phyloP scores from a whole-genome alignment of 2,113 vertebrate genomes.

The Limnothrissa miodon region DNA sequence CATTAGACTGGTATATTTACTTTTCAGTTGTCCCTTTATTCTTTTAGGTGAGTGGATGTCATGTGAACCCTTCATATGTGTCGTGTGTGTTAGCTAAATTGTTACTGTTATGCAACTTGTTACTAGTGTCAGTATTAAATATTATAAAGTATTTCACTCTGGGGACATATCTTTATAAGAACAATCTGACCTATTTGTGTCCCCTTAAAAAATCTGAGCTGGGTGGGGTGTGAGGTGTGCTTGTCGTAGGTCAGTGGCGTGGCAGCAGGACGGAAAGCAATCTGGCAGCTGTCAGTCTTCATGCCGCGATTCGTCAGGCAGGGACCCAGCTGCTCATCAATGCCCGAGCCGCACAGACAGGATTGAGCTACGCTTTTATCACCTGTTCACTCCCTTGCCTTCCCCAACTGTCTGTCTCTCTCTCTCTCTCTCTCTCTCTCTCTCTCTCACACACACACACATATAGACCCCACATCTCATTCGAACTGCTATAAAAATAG shows the following conservation, averaged over 20 bases:
- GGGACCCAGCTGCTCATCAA: slow-evolving; percentile 59
- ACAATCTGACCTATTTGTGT: no score
- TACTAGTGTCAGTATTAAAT: no score
- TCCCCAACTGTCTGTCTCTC: slow-evolving; percentile 12
- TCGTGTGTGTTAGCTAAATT: no score
- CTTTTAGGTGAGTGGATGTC: no score
- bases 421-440: background rate
- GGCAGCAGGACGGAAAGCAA: slow-evolving; percentile 47
- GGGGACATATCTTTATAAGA: no score
- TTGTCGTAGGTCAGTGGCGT: slow-evolving; percentile 48
- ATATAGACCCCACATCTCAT: background rate
- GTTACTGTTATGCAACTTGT: no score
- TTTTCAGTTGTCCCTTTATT: no score
- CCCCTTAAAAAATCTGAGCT: no score
- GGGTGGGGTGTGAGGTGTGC: background rate
- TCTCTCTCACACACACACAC: background rate
- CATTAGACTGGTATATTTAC: no score
- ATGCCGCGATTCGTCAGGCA: slow-evolving; percentile 38
- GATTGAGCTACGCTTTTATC: slow-evolving; percentile 62
- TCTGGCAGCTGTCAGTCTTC: slow-evolving; percentile 71
- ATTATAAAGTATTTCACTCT: no score
- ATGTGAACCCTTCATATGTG: no score
- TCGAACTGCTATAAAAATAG: background rate
- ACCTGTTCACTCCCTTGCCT: slow-evolving; percentile 59
- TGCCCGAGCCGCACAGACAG: slow-evolving; percentile 54